Conservation (phyloP, 2,113 vertebrate genomes). For the Chrysemys picta region DNA sequence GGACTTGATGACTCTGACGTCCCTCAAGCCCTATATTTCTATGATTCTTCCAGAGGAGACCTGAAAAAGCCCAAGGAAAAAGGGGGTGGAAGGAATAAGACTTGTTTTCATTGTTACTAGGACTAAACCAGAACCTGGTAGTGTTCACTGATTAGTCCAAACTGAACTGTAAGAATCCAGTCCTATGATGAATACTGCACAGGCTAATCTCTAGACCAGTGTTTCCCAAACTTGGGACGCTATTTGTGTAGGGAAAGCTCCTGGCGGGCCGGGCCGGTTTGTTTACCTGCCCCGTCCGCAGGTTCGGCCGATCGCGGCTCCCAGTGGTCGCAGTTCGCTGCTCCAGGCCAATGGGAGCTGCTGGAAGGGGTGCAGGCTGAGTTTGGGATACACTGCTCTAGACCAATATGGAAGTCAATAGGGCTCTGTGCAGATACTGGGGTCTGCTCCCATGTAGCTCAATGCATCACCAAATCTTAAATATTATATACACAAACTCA, state of each 20-base stretch:
- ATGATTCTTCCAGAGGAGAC: not conserved
- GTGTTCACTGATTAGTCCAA: not conserved
- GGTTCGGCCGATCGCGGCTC: too few species aligned
- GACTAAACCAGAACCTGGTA: not conserved
- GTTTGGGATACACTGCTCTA: too few species aligned
- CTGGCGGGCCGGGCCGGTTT: too few species aligned
- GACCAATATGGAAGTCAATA: not conserved
- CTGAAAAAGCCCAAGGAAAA: not conserved
- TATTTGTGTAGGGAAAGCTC: too few species aligned
- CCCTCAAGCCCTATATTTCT: not conserved
- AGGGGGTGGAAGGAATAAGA: not conserved
- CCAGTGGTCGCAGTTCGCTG: too few species aligned
- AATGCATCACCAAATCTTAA: not conserved
- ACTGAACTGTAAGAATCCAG: not conserved
- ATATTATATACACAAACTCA: not conserved
- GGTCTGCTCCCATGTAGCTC: not conserved
- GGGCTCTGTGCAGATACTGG: not conserved
- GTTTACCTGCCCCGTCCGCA: too few species aligned
- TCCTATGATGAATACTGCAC: not conserved
- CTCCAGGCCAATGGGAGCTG: too few species aligned
- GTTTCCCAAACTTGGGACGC: too few species aligned
- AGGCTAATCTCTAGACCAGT: not conserved
- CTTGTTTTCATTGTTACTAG: not conserved
- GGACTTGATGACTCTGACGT: not conserved
- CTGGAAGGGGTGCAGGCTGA: too few species aligned